These are phyloP conservation scores for Pluvianellus socialis DNA, from an alignment of 2,113 vertebrate species.

Conservation along the genomic window DNA sequence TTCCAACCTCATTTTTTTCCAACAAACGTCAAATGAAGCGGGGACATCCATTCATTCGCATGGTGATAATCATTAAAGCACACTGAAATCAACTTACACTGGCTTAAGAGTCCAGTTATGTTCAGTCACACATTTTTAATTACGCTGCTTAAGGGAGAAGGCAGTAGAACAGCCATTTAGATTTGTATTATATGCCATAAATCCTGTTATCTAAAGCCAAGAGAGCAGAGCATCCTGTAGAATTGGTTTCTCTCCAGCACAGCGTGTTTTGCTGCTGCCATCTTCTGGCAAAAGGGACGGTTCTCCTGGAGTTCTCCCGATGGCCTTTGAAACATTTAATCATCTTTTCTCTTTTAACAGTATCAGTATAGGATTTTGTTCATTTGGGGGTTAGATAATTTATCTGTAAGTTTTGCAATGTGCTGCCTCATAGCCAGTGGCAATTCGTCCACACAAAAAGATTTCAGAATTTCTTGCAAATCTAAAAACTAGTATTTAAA, in stretches of 20 bases:
- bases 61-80: background rate
- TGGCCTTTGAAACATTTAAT: background rate
- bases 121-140: background rate
- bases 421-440: background rate
- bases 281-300: conserved; percentile 48
- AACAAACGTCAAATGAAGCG: background rate
- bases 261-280: conserved; percentile 60
- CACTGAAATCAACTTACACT: background rate
- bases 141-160: background rate
- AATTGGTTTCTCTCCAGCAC: background rate
- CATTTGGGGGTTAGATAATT: background rate
- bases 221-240: accelerated
- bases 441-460: accelerated
- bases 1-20: background rate
- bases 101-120: background rate
- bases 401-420: background rate
- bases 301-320: background rate
- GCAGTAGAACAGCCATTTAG: background rate
- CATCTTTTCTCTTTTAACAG: background rate
- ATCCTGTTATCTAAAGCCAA: background rate
- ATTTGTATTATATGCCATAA: background rate
- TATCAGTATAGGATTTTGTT: background rate
- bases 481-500: background rate
- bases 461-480: background rate
- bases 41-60: background rate